Evolutionary conservation across 2,113 vertebrate species (phyloP), one percentile per base, ranked within the genome.

Genomic region (Osmerus mordax): DNA sequence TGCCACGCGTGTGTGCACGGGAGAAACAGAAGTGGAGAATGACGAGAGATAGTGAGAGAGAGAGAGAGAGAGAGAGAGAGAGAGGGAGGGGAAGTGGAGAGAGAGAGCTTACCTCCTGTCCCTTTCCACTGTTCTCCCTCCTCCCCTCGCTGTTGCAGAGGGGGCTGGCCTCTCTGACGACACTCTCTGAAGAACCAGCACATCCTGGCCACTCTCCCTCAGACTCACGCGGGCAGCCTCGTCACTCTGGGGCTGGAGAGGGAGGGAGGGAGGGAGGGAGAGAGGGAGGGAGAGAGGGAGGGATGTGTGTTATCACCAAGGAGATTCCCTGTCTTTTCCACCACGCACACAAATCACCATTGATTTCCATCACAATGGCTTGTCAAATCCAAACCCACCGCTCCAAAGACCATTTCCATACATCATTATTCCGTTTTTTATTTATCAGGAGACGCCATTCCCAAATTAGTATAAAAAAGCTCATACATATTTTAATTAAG

Each of bases 121-220:
- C 78, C 73, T 83, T 16, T 83, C 75, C 75, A 88, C 84, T 64
- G 79, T 82, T 19, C 78, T 87, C 73, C 86, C 87, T 72, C 86
- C 87, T 87, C 89, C 87, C 71, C 81, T 87, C 18, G 65, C 78
- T 6, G 82, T 83, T 32, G 91, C 82, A 15, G 88, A 74, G 88
- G 91, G 94, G 92, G 94, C 86, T 79, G 93, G 90, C 88, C 90
- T 89, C 67, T 91, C 83, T 94, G 94, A 91, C 89, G 86, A 93
- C 91, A 93, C 92, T 86, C 91, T 95, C 93, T 91, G 94, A 92
- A 96, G 91, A 85, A 96, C 92, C 86, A 96, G 91, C 81, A 95
- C 93, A 52, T 89, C 90, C 84, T 80, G 92, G 91, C 94, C 93
- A 76, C 91, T 87, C 89, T 95, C 95, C 82, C 88, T 92, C 78